phyloP scores from a whole-genome alignment of 2,888 invertebrate species.

The Orchesellides sinensis region DNA sequence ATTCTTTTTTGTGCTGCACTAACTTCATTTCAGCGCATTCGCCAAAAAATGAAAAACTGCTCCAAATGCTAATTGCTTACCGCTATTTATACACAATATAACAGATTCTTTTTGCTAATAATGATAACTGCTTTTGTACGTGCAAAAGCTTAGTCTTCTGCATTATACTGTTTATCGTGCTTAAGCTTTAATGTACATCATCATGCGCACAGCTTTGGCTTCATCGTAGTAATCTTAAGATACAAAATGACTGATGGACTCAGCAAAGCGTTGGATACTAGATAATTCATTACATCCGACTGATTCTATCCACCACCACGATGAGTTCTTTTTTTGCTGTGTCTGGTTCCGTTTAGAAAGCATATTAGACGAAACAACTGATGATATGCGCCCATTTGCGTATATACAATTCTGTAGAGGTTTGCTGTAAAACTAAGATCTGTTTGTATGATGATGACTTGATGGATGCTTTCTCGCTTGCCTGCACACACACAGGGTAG shows the following conservation, averaged over 20 bases:
- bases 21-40: background rate
- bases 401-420: background rate
- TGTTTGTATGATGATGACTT: constrained; percentile 41
- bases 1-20: constrained; percentile 44
- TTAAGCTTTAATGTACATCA: too few species aligned
- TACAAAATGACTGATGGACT: constrained; percentile 51
- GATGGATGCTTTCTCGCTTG: constrained; percentile 38
- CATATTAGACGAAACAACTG: background rate
- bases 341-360: constrained; percentile 33
- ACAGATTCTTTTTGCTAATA: too few species aligned
- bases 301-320: background rate
- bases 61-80: constrained; percentile 30
- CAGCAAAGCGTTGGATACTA: constrained; percentile 57
- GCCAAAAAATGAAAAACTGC: background rate
- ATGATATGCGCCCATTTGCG: background rate
- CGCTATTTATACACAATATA: too few species aligned
- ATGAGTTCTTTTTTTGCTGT: background rate
- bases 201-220: too few species aligned
- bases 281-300: constrained; percentile 29
- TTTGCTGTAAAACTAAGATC: background rate
- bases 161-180: too few species aligned
- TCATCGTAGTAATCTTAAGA: background rate
- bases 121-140: too few species aligned
- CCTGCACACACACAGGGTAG: too few species aligned
- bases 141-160: too few species aligned